These are phyloP conservation scores for Cydia strobilella DNA, from an alignment of 1,140 invertebrate genomes.

Conservation along the genomic window DNA sequence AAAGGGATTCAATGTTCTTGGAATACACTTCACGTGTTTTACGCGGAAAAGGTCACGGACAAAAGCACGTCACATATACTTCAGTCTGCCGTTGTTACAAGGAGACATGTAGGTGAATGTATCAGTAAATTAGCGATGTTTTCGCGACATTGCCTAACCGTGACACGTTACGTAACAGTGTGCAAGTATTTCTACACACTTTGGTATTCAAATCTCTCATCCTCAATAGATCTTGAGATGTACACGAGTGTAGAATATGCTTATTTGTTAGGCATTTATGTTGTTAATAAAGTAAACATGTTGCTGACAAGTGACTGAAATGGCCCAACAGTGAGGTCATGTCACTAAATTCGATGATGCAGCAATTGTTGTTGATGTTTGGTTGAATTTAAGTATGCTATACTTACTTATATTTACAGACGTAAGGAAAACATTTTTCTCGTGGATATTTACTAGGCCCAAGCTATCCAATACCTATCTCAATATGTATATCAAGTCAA, in stretches of 20 bases:
- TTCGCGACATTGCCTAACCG: slow-evolving; percentile 8
- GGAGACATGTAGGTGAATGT: neutral
- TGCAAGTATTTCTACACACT: slow-evolving; percentile 1
- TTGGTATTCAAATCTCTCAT: slow-evolving; percentile 8
- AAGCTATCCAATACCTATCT: too few relatives aligned
- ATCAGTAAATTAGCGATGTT: slow-evolving; percentile 11
- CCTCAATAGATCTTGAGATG: slow-evolving; percentile 5
- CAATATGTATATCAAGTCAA: too few relatives aligned
- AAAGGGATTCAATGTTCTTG: too few relatives aligned
- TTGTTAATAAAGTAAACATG: neutral
- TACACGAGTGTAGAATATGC: neutral
- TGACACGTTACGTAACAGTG: neutral
- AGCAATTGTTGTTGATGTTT: neutral
- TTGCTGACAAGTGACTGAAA: neutral
- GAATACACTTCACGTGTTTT: too few relatives aligned
- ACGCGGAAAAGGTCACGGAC: too few relatives aligned
- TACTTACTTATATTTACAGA: too few relatives aligned
- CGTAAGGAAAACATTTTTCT: too few relatives aligned
- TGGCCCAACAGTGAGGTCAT: neutral
- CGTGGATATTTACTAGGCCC: too few relatives aligned
- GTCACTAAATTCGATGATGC: slow-evolving; percentile 13
- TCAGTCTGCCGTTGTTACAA: neutral
- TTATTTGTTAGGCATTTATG: neutral
- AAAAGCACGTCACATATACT: neutral
- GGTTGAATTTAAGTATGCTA: neutral